These are phyloP conservation scores for Chaenocephalus aceratus DNA, from an alignment of 2,113 vertebrate species.

Conservation along the genomic window DNA sequence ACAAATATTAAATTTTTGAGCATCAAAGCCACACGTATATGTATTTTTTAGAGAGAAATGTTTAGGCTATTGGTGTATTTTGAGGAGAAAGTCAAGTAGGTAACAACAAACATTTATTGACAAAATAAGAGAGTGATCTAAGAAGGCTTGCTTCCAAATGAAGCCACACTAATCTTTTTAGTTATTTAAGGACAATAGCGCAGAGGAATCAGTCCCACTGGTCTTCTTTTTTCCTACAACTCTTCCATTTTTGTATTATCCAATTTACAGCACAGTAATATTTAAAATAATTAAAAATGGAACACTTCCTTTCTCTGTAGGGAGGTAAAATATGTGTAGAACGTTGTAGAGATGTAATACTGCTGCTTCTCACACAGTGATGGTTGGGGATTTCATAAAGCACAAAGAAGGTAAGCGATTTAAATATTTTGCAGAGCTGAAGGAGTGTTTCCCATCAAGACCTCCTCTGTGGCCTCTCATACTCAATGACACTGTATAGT, in stretches of 20 bases:
- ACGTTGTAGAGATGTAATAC: slow-evolving; percentile 6
- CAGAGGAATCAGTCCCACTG: slow-evolving; percentile 33
- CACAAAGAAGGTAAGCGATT: slow-evolving; percentile 11
- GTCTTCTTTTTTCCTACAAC: slow-evolving; percentile 19
- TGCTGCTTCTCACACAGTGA: background rate
- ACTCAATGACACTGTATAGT: slow-evolving; percentile 25
- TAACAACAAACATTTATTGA: background rate
- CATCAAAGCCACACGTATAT: background rate
- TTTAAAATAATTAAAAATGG: slow-evolving; percentile 11
- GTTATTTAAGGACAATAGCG: slow-evolving; percentile 24
- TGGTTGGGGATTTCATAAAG: background rate
- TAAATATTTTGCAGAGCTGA: slow-evolving; percentile 8
- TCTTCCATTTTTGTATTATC: slow-evolving; percentile 34
- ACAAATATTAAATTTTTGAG: slow-evolving; percentile 4
- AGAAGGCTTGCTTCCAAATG: background rate
- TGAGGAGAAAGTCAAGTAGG: background rate
- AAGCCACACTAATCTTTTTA: background rate
- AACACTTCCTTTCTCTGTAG: slow-evolving; percentile 14
- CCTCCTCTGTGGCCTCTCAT: slow-evolving; percentile 8
- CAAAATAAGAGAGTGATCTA: background rate
- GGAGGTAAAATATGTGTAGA: slow-evolving; percentile 21
- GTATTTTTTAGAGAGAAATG: background rate
- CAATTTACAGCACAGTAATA: slow-evolving; percentile 32
- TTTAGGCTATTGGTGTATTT: background rate
- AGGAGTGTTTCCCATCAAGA: background rate